Conservation (phyloP, 1,140 invertebrate genomes). For the Pinna nobilis region DNA sequence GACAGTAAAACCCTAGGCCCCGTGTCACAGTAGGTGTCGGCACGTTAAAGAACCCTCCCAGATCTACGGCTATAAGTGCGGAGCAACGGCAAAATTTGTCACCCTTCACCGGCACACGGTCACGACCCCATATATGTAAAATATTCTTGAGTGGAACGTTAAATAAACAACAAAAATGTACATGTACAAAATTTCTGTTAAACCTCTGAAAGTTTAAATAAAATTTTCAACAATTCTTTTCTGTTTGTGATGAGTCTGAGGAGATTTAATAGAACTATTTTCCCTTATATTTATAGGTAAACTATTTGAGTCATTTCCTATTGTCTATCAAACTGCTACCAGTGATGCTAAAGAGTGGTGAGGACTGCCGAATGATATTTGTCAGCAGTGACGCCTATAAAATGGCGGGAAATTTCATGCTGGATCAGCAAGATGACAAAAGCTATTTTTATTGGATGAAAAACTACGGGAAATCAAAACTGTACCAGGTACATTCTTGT, state of each 20-base stretch:
- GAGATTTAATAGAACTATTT: too few species aligned
- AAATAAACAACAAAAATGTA: too few species aligned
- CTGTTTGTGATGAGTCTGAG: too few species aligned
- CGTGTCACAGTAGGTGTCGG: too few species aligned
- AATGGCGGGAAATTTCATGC: slow-evolving; percentile 25
- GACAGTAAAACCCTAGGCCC: too few species aligned
- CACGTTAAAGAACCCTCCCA: too few species aligned
- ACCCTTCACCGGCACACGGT: too few species aligned
- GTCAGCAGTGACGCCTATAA: slow-evolving; percentile 39
- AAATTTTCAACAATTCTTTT: neutral
- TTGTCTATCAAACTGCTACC: slow-evolving; percentile 42
- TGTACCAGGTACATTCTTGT: neutral
- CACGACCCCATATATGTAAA: too few species aligned
- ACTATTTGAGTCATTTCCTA: slow-evolving; percentile 48
- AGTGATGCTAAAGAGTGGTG: slow-evolving; percentile 38
- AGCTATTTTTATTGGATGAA: slow-evolving; percentile 15
- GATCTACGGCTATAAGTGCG: too few species aligned
- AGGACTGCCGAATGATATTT: slow-evolving; percentile 43
- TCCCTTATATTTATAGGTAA: slow-evolving; percentile 34
- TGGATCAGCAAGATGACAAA: slow-evolving; percentile 22
- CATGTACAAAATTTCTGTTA: too few species aligned
- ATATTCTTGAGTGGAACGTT: too few species aligned
- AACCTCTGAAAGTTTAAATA: neutral
- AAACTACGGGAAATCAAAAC: slow-evolving; percentile 23
- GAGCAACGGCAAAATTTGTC: too few species aligned